A percentile compares a stretch with the other conserved stretches of the same genome.
phyloP scores from a whole-genome alignment of 2,888 invertebrate species.

The Syritta pipiens region DNA sequence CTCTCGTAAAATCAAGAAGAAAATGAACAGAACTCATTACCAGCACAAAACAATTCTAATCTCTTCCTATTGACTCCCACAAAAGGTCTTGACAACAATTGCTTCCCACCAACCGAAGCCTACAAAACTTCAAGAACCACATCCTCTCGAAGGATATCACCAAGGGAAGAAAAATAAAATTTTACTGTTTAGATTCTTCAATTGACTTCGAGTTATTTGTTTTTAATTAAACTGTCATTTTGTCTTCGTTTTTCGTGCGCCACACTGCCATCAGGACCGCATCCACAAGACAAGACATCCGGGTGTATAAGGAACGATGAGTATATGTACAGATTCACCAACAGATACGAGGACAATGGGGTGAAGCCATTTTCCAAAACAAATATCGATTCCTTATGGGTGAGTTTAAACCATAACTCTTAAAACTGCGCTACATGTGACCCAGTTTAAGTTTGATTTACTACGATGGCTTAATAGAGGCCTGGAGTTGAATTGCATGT shows the following conservation, averaged over 20 bases:
- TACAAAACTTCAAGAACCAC: no score
- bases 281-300: neutral
- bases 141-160: neutral
- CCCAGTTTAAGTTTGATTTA: conserved; percentile 7
- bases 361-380: neutral
- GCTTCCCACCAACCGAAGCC: no score
- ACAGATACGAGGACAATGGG: neutral
- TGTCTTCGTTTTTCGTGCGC: neutral
- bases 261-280: neutral
- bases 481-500: no score
- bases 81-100: no score
- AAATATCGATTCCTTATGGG: conserved; percentile 1
- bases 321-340: no score
- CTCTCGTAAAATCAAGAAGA: no score
- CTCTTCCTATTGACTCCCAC: no score
- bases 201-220: neutral
- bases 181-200: neutral
- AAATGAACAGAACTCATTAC: no score
- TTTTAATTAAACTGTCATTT: conserved; percentile 5
- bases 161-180: neutral
- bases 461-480: neutral
- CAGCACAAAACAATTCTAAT: no score
- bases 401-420: conserved; percentile 3
- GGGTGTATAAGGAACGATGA: no score
- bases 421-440: conserved; percentile 1